Evolutionary conservation across 2,113 vertebrate species (phyloP), one percentile per base, ranked within the genome.

Genomic region (Balaeniceps rex): DNA sequence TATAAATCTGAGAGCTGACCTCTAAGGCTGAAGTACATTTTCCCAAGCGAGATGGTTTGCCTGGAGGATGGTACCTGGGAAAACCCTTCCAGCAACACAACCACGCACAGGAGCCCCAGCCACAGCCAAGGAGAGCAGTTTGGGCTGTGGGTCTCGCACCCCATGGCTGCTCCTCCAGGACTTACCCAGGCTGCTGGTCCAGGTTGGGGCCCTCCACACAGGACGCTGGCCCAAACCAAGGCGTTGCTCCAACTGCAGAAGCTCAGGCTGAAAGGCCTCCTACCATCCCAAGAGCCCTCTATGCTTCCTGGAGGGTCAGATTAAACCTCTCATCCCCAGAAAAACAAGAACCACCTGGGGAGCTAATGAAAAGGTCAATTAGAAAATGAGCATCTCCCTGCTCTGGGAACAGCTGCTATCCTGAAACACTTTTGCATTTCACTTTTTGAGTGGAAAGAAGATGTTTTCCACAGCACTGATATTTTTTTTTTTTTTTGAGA

Each of bases 31-130:
- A 26, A 42, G 54, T 11, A n/a, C 13, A 2, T 52, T 40, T 70
- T 60, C n/a, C 51, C 36, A 11, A 46, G 23, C 2, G 7, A 52
- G 14, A 9, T 1, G 4, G 15, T 25, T 68, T 66, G 31, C 36
- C 55, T 11, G 14, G 23, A 85, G 19, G 9, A 57, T 0, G 2
- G 24, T 4, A 11, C 19, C 38, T 33, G 33, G 40, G 47, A n/a
- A 83, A 74, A 26, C 7, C 31, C 46, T 61, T 21, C 23, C 36
- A 40, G 46, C 19, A 80, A 33, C 26, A 52, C 7, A 26, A 2
- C 0, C 75, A 25, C 33, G 6, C 8, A 5, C 2, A 16, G 4
- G 0, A 71, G 28, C 31, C 12, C n/a, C 33, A 18, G 24, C 6
- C 55, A 12, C 25, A 40, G 57, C 14, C 49, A 44, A 38, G 55